A percentile compares a stretch with the other conserved stretches of the same genome.
These are phyloP conservation scores for Coregonus clupeaformis DNA, from an alignment of 2,113 vertebrate genomes.

Conservation along the genomic window DNA sequence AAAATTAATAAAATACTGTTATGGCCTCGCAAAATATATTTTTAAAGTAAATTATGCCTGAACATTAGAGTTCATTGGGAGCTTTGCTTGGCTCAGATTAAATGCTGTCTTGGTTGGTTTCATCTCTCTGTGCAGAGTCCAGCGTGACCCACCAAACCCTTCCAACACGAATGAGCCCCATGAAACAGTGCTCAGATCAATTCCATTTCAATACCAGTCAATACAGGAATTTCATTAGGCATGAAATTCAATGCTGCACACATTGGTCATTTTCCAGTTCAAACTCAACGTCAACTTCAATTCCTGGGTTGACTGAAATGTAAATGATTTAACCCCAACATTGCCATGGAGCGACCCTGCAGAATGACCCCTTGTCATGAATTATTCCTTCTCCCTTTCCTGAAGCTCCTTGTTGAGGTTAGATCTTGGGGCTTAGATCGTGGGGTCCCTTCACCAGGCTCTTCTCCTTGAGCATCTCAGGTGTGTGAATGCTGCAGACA, in stretches of 20 bases:
- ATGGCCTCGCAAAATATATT: neutral
- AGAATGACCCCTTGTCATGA: neutral
- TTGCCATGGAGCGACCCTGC: conserved; percentile 10
- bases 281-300: neutral
- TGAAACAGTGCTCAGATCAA: neutral
- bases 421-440: conserved; percentile 48
- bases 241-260: neutral
- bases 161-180: conserved; percentile 1
- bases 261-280: neutral
- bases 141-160: neutral
- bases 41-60: neutral
- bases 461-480: conserved; percentile 70
- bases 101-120: conserved; percentile 11
- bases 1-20: conserved; percentile 1
- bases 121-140: conserved; percentile 8
- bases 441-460: conserved; percentile 71
- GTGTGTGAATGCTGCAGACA: conserved; percentile 61
- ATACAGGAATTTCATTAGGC: neutral
- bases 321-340: neutral
- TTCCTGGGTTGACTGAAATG: neutral
- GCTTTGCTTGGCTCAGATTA: conserved; percentile 1
- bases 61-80: conserved; percentile 16
- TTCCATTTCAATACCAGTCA: conserved; percentile 14
- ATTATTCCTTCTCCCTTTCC: neutral
- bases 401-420: conserved; percentile 16